Evolutionary conservation across 2,888 invertebrate species (phyloP).

Genomic region (Andrena minutula): DNA sequence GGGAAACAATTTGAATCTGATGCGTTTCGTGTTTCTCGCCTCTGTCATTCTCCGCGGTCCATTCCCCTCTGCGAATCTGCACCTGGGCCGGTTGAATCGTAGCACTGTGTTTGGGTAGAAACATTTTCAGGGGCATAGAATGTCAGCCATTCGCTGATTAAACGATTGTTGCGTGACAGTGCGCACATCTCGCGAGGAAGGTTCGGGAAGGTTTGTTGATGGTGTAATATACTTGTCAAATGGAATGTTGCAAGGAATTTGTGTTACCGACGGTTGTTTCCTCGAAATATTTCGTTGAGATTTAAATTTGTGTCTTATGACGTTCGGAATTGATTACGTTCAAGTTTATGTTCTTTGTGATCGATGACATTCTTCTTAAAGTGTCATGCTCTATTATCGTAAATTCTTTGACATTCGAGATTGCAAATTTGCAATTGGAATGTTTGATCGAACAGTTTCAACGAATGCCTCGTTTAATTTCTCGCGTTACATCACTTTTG

Average conservation of each 20-base stretch:
- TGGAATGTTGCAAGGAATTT: not conserved
- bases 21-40: not conserved
- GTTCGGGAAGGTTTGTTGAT: not conserved
- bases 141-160: constrained; percentile 43
- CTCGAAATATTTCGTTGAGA: not conserved
- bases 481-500: not conserved
- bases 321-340: not conserved
- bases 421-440: not conserved
- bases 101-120: not conserved
- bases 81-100: not conserved
- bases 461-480: not conserved
- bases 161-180: constrained; percentile 16
- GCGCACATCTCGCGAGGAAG: not conserved
- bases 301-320: not conserved
- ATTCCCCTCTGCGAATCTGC: not conserved
- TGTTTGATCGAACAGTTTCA: not conserved
- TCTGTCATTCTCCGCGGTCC: not conserved
- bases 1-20: constrained; percentile 12
- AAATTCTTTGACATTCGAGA: not conserved
- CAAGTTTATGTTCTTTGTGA: not conserved
- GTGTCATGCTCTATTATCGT: not conserved
- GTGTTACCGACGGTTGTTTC: not conserved
- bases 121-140: constrained; percentile 15
- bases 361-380: not conserved
- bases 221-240: constrained; percentile 3